Evolutionary conservation across 2,888 invertebrate species (phyloP).

Genomic region (Spodoptera picta): DNA sequence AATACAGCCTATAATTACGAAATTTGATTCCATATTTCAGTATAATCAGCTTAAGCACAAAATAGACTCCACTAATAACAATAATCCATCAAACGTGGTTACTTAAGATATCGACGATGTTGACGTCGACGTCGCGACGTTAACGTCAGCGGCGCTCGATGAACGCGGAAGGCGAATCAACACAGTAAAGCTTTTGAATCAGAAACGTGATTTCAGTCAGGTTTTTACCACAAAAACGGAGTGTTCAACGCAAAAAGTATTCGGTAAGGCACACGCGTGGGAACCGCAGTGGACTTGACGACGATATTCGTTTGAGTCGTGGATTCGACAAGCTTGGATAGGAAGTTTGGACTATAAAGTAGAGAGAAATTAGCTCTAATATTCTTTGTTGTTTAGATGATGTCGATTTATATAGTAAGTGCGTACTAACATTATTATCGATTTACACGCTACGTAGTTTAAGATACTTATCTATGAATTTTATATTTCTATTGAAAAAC

Average conservation of each 20-base stretch:
- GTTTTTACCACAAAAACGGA: conserved; percentile 81
- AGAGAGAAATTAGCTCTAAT: too few species aligned
- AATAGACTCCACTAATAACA: not conserved
- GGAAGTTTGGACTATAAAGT: conserved; percentile 20
- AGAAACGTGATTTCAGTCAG: conserved; percentile 84
- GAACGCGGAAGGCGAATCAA: conserved; percentile 61
- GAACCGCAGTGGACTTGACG: conserved; percentile 69
- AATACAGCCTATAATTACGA: too few species aligned
- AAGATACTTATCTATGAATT: too few species aligned
- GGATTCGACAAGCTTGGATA: conserved; percentile 59
- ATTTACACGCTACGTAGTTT: too few species aligned
- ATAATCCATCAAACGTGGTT: conserved; percentile 2
- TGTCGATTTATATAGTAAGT: too few species aligned
- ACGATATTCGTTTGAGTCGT: conserved; percentile 53
- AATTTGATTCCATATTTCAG: too few species aligned
- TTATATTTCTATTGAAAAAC: too few species aligned
- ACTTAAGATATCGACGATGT: conserved; percentile 12
- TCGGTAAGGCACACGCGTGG: conserved; percentile 88
- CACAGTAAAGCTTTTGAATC: conserved; percentile 72
- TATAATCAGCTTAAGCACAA: not conserved
- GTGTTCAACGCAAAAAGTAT: conserved; percentile 78
- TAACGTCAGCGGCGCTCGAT: conserved; percentile 44
- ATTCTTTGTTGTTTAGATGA: too few species aligned
- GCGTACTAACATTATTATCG: too few species aligned
- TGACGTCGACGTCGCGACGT: conserved; percentile 15